These are phyloP conservation scores for Rhagoletis pomonella DNA, from an alignment of 1,140 invertebrate genomes.

Conservation along the genomic window DNA sequence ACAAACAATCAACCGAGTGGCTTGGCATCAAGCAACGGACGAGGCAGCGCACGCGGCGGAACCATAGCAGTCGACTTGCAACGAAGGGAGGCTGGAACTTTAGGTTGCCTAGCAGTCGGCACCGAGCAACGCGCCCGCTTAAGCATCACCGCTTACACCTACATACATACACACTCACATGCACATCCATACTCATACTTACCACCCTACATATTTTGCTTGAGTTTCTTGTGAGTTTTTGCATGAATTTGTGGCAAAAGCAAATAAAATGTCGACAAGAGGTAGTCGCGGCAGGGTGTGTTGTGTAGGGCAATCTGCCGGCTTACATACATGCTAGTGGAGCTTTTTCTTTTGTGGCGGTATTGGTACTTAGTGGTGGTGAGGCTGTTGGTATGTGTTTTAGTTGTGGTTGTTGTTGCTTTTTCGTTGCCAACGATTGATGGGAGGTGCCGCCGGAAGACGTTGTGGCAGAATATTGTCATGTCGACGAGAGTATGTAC, in stretches of 20 bases:
- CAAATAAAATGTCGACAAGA: constrained; percentile 15
- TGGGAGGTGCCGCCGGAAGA: not conserved
- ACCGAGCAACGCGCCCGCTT: constrained; percentile 1
- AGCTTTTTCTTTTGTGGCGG: not conserved
- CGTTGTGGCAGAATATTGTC: not conserved
- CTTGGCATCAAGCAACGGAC: not conserved
- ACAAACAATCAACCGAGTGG: constrained; percentile 54
- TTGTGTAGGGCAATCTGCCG: not conserved
- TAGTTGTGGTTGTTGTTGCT: not conserved
- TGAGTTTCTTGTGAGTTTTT: constrained; percentile 11
- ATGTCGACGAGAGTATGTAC: not conserved
- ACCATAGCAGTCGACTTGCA: not conserved
- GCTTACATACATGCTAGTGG: not conserved
- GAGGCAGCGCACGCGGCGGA: too few relatives aligned
- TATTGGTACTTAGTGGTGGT: not conserved
- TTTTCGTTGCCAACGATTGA: not conserved
- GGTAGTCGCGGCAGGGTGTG: not conserved
- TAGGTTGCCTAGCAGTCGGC: constrained; percentile 38
- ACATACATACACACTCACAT: not conserved
- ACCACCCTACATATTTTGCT: not conserved
- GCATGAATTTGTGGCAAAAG: constrained; percentile 1
- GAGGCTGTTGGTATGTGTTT: constrained; percentile 4
- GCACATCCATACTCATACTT: too few relatives aligned
- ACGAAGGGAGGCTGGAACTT: constrained; percentile 24
- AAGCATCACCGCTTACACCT: not conserved